phyloP scores from a whole-genome alignment of 2,113 vertebrate species.

The Galemys pyrenaicus region DNA sequence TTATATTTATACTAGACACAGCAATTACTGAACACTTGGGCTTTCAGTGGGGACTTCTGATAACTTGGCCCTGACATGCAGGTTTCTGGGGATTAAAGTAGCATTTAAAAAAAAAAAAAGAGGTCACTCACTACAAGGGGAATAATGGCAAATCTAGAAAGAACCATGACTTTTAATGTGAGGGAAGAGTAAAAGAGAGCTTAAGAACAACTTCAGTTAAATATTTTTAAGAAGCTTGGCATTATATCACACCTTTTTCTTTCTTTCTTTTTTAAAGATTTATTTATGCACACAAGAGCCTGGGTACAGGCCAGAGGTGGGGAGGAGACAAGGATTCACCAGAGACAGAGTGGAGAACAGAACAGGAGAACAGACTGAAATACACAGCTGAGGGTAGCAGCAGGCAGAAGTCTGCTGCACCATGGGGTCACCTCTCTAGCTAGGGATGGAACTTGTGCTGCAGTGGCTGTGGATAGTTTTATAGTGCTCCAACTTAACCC shows the following conservation, averaged over 20 bases:
- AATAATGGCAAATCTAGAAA: background rate
- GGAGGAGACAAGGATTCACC: too few species aligned
- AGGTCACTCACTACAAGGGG: background rate
- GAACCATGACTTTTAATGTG: constrained; percentile 2
- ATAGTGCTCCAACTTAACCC: too few species aligned
- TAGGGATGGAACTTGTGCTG: too few species aligned
- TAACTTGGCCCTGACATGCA: background rate
- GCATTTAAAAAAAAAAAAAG: background rate
- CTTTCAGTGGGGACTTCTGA: background rate
- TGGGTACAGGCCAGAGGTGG: too few species aligned
- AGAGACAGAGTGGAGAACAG: too few species aligned
- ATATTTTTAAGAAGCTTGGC: background rate
- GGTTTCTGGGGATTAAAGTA: background rate
- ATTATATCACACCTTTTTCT: background rate
- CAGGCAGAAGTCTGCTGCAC: too few species aligned
- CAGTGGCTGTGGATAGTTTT: too few species aligned
- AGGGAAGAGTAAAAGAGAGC: background rate
- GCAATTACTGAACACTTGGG: background rate
- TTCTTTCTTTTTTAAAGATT: too few species aligned
- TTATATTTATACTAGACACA: background rate
- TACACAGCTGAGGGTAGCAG: too few species aligned
- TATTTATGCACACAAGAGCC: too few species aligned
- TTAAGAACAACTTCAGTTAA: background rate
- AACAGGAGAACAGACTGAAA: too few species aligned
- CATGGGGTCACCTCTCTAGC: too few species aligned